Conservation (phyloP, 2,888 invertebrate species). For the Nymphalis urticae region DNA sequence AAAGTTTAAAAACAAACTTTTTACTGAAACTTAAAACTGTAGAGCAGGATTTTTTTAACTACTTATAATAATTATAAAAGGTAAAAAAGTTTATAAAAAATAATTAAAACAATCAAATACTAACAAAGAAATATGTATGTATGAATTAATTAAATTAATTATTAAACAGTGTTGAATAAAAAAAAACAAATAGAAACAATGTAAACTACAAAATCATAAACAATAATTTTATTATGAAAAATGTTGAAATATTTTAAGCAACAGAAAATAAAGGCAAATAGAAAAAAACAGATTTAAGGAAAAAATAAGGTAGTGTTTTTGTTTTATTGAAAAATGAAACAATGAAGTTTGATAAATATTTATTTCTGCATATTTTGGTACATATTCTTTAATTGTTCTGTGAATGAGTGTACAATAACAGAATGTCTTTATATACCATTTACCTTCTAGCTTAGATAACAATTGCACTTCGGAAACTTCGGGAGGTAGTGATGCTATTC, state of each 20-base stretch:
- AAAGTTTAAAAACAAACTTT: too few relatives aligned
- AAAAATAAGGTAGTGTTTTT: constrained; percentile 24
- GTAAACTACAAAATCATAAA: not conserved
- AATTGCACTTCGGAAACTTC: constrained; percentile 96
- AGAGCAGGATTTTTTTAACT: too few relatives aligned
- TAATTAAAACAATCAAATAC: too few relatives aligned
- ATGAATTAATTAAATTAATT: too few relatives aligned
- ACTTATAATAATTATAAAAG: too few relatives aligned
- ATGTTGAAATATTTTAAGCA: not conserved
- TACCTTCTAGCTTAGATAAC: constrained; percentile 92
- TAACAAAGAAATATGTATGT: too few relatives aligned
- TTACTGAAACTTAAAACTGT: too few relatives aligned
- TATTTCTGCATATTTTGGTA: constrained; percentile 39
- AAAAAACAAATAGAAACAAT: too few relatives aligned
- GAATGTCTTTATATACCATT: constrained; percentile 40
- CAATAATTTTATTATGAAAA: not conserved
- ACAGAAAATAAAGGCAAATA: not conserved
- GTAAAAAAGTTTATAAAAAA: too few relatives aligned
- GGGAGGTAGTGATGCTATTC: constrained; percentile 95
- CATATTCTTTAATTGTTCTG: constrained; percentile 35
- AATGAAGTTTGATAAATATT: constrained; percentile 41
- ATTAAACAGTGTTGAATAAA: too few relatives aligned
- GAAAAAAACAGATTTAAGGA: constrained; percentile 5
- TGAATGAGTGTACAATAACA: constrained; percentile 18
- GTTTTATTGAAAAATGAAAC: constrained; percentile 44